Evolutionary conservation across 2,888 invertebrate species (phyloP).

Genomic region (Meta bourneti): DNA sequence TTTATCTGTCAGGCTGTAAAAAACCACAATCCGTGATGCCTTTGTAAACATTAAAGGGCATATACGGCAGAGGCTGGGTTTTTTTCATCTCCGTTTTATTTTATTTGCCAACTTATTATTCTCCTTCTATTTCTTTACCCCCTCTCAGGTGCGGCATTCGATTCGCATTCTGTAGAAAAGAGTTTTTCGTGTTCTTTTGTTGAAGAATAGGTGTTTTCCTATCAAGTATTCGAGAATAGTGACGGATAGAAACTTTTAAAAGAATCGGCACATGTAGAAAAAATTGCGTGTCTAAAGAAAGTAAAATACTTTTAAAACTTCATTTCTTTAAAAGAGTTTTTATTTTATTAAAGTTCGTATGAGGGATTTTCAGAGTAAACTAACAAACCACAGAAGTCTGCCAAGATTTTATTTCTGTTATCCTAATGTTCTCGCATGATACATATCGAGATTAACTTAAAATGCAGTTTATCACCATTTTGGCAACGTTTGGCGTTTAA

Average conservation of each 20-base stretch:
- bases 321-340: not conserved
- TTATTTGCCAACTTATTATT: not conserved
- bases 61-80: not conserved
- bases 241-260: not conserved
- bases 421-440: no score
- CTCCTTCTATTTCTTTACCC: not conserved
- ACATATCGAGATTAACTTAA: no score
- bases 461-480: no score
- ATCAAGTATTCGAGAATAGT: not conserved
- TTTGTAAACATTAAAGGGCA: constrained; percentile 74
- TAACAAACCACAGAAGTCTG: no score
- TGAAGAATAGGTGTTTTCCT: not conserved
- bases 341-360: not conserved
- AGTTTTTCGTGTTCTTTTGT: not conserved
- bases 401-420: no score
- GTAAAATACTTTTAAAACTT: not conserved
- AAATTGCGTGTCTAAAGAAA: not conserved
- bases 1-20: constrained; percentile 58
- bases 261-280: not conserved
- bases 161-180: not conserved
- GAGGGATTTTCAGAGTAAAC: no score
- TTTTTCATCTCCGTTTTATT: constrained; percentile 7
- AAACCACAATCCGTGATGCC: constrained; percentile 62
- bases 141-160: constrained; percentile 8
- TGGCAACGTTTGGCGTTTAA: no score